phyloP scores from a whole-genome alignment of 2,113 vertebrate genomes.

The Bos indicus region DNA sequence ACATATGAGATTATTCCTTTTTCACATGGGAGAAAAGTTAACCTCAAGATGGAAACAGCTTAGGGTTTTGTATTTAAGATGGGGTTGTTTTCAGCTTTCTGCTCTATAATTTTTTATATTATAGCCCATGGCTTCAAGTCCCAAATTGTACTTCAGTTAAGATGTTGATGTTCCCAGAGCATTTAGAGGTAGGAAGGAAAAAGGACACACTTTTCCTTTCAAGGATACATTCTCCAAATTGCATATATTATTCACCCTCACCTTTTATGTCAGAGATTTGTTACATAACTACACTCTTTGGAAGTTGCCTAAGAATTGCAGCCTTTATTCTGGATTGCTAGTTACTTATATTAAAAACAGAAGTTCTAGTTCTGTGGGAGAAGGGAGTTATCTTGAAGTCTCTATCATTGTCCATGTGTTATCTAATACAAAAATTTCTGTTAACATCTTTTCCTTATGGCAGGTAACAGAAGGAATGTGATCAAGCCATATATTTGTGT shows the following conservation, averaged over 20 bases:
- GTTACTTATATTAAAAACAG: background rate
- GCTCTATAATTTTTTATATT: background rate
- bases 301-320: background rate
- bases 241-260: background rate
- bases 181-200: background rate
- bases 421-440: background rate
- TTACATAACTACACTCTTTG: background rate
- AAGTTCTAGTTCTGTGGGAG: background rate
- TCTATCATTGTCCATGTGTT: background rate
- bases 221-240: background rate
- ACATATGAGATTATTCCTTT: background rate
- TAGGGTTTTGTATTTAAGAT: background rate
- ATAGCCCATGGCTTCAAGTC: background rate
- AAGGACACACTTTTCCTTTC: background rate
- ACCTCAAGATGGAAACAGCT: background rate
- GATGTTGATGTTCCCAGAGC: background rate
- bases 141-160: background rate
- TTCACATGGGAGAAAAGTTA: background rate
- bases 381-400: background rate
- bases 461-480: background rate
- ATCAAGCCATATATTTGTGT: background rate
- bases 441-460: background rate
- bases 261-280: background rate
- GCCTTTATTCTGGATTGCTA: background rate
- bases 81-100: background rate